phyloP scores from a whole-genome alignment of 2,113 vertebrate species.

The Cheirogaleus medius region DNA sequence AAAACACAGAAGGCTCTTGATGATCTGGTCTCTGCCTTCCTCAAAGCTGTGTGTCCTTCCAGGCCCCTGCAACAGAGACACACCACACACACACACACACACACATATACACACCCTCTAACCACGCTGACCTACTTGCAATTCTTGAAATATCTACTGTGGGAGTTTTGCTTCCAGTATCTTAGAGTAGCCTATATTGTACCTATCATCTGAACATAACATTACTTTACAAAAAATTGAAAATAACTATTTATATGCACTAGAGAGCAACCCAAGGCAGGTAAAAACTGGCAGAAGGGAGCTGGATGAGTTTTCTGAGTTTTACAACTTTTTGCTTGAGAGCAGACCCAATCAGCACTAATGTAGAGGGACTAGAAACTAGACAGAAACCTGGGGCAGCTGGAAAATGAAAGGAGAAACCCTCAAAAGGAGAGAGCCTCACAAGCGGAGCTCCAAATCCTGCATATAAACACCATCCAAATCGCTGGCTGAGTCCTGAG shows the following conservation, averaged over 20 bases:
- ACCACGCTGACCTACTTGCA: background rate
- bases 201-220: background rate
- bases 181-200: background rate
- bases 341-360: background rate
- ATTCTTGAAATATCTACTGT: conserved; percentile 19
- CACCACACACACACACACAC: background rate
- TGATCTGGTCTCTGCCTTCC: background rate
- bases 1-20: background rate
- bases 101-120: background rate
- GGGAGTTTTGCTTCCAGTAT: background rate
- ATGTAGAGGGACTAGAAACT: background rate
- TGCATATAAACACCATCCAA: background rate
- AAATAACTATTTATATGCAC: background rate
- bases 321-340: background rate
- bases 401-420: background rate
- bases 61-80: background rate
- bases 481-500: background rate
- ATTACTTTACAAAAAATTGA: background rate
- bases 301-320: background rate
- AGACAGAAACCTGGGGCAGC: background rate
- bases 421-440: background rate
- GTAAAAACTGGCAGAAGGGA: background rate
- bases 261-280: background rate
- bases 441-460: background rate
- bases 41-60: background rate